Evolutionary conservation across 2,113 vertebrate genomes (phyloP).

Genomic region (Gymnocephalus cernua): DNA sequence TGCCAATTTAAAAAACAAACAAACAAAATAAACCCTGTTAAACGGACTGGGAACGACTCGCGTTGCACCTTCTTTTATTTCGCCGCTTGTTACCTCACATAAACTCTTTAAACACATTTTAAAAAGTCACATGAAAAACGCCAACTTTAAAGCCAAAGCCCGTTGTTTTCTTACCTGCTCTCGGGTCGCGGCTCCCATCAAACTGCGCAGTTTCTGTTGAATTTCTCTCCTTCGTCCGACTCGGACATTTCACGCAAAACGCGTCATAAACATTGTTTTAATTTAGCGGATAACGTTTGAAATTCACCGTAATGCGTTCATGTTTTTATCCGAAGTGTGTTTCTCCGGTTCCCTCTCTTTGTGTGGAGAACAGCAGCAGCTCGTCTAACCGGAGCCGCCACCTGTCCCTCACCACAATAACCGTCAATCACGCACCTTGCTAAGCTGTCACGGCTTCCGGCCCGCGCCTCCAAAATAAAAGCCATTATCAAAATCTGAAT

Average conservation of each 20-base stretch:
- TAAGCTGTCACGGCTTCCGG: neutral
- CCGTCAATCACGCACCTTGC: neutral
- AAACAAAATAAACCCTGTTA: neutral
- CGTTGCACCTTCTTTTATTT: neutral
- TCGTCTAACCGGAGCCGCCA: constrained; percentile 65
- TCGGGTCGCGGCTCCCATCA: constrained; percentile 76
- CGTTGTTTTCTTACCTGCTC: constrained; percentile 62
- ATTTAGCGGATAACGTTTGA: neutral
- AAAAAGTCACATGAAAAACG: neutral
- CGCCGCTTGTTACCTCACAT: neutral
- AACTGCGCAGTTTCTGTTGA: constrained; percentile 62
- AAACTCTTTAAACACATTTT: neutral
- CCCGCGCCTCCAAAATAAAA: constrained; percentile 43
- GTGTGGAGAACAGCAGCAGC: constrained; percentile 56
- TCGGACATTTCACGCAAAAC: constrained; percentile 25
- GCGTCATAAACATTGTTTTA: neutral
- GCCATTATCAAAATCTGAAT: too few relatives aligned
- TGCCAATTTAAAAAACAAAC: neutral
- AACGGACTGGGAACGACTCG: neutral
- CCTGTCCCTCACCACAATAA: constrained; percentile 51
- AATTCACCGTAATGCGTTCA: fast-evolving
- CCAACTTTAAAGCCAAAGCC: fast-evolving
- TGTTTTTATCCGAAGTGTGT: neutral
- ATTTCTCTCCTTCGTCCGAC: constrained; percentile 10
- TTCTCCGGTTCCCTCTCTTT: constrained; percentile 30